Evolutionary conservation across 2,113 vertebrate genomes (phyloP).

Genomic region (Anarhynchus alexandrinus): DNA sequence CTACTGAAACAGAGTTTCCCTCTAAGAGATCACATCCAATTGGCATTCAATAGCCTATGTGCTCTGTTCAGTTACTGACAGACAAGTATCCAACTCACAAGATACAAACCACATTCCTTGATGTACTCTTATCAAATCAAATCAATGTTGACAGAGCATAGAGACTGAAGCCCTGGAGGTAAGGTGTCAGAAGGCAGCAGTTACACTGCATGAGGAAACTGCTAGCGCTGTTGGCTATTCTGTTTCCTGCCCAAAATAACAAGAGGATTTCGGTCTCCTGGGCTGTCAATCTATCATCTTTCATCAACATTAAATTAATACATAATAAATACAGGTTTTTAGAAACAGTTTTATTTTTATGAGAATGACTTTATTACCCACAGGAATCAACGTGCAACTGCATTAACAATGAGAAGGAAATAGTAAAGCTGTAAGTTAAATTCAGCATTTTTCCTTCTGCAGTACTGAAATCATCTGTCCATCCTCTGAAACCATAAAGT

Average conservation of each 20-base stretch:
- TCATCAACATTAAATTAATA: background rate
- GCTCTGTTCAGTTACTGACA: background rate
- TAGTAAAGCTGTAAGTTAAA: background rate
- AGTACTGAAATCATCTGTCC: background rate
- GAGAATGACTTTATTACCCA: background rate
- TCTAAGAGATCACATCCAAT: background rate
- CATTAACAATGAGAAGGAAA: background rate
- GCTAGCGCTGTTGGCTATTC: background rate
- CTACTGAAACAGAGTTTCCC: background rate
- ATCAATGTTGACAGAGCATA: background rate
- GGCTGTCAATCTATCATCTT: background rate
- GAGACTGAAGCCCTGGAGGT: background rate
- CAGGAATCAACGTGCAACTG: background rate
- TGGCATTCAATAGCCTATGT: background rate
- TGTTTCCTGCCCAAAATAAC: background rate
- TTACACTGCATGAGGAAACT: background rate
- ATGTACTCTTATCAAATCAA: background rate
- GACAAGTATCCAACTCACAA: background rate
- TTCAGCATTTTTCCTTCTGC: background rate
- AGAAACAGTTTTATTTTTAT: background rate
- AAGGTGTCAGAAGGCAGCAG: background rate
- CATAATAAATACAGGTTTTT: background rate
- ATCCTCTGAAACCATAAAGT: background rate
- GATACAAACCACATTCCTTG: background rate
- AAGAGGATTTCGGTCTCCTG: background rate